Base-by-base conservation (phyloP, 2,113 vertebrate species). In the Rana temporaria region DNA sequence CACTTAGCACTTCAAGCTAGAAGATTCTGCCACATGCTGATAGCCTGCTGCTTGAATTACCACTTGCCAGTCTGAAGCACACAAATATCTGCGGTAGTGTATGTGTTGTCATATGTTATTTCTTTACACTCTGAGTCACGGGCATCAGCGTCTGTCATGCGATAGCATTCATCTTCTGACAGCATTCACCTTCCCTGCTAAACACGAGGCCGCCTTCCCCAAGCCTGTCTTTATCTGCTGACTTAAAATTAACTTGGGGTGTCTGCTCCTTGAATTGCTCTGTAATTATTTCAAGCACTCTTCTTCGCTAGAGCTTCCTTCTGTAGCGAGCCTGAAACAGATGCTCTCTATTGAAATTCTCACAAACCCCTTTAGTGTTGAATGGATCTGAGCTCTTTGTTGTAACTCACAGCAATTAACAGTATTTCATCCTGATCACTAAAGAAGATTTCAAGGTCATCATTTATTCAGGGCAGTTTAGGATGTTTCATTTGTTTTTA, bases 21-120 rank as follows among this genome's bases (percentile, higher is more conserved):
- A 60, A 83, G 81, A 83, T 76, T 56, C 64, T 83, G 81, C 81
- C 72, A 76, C 81, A 83, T 83, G 81, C 81, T 83, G 81, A 83
- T 83, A 76, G 63, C 81, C 81, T 83, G 81, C 81, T 83, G 81
- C 72, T 75, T 76, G 81, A 83, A 83, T 83, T 83, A 83, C 81
- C 81, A 83, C 81, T 83, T 83, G 81, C 81, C 81, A 76, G 81
- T 83, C 72, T 83, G 81, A 76, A 83, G 81, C 81, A 68, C 81
- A 76, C 72, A 76, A 82, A 76, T 83, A 83, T 83, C 81, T 83
- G 81, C 72, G 75, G 81, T 76, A 76, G 71, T 67, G 71, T 83
- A 76, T 76, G 72, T 75, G 81, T 68, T 83, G 81, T 75, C 72
- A 76, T 75, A 83, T 83, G 81, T 67, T 83, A 83, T 83, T 76